A percentile compares a stretch with the other conserved stretches of the same genome.
These are phyloP conservation scores for Tetramorium bicarinatum DNA, from an alignment of 2,888 invertebrate genomes.

Conservation along the genomic window DNA sequence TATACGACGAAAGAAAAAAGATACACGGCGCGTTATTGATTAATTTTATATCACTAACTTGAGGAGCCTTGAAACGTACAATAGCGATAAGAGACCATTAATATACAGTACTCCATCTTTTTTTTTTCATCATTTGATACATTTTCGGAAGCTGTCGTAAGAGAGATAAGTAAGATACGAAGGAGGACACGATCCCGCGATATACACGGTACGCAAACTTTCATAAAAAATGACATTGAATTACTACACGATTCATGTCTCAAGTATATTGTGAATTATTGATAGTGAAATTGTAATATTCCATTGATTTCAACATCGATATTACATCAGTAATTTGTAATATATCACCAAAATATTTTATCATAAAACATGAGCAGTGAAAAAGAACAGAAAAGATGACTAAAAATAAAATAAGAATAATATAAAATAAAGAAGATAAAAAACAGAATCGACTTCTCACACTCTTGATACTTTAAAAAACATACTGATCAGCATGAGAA, in stretches of 20 bases:
- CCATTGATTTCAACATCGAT: background rate
- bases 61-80: slow-evolving; percentile 51
- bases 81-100: slow-evolving; percentile 73
- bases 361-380: background rate
- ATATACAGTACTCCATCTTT: slow-evolving; percentile 76
- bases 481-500: too few relatives aligned
- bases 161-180: slow-evolving; percentile 29
- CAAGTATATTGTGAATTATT: too few relatives aligned
- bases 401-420: background rate
- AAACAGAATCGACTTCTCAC: background rate
- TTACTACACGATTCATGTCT: background rate
- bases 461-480: too few relatives aligned
- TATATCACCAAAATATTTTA: background rate
- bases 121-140: slow-evolving; percentile 59
- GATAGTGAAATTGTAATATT: background rate
- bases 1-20: slow-evolving; percentile 60
- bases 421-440: background rate
- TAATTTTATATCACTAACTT: slow-evolving; percentile 67
- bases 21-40: slow-evolving; percentile 62
- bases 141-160: slow-evolving; percentile 50
- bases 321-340: slow-evolving; percentile 60
- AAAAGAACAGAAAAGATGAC: background rate
- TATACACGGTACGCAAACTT: background rate
- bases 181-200: background rate
- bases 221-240: slow-evolving; percentile 9